Conservation (phyloP, 2,888 invertebrate species). For the Caenorhabditis sp. region DNA sequence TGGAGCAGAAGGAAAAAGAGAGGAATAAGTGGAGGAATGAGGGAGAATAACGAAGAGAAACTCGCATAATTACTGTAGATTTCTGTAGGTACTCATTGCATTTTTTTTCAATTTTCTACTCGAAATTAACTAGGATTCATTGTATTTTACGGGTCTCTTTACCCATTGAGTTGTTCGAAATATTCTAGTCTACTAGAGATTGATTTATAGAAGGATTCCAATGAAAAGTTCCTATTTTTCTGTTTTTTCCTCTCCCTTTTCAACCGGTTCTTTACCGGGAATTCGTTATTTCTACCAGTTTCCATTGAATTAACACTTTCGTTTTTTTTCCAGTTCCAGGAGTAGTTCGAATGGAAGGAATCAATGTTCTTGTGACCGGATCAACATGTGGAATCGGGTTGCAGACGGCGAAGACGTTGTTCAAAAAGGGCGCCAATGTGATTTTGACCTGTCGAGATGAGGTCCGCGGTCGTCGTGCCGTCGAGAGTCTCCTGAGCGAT, state of each 20-base stretch:
- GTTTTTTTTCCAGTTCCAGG: neutral
- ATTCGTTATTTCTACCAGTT: neutral
- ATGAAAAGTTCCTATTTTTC: no score
- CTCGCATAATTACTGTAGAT: neutral
- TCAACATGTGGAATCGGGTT: slow-evolving; percentile 73
- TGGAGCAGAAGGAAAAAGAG: slow-evolving; percentile 47
- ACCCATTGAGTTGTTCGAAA: neutral
- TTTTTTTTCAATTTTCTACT: slow-evolving; percentile 6
- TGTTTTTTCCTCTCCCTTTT: no score
- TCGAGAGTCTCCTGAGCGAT: slow-evolving; percentile 43
- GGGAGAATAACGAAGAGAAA: neutral
- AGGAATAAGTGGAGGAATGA: slow-evolving; percentile 57
- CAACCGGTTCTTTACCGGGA: no score
- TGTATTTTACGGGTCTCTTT: neutral
- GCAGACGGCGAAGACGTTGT: slow-evolving; percentile 73
- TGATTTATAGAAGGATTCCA: neutral
- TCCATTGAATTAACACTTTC: slow-evolving; percentile 2
- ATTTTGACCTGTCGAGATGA: slow-evolving; percentile 72
- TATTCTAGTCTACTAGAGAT: neutral
- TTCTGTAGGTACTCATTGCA: slow-evolving; percentile 9
- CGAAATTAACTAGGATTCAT: neutral
- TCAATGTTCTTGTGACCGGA: slow-evolving; percentile 72
- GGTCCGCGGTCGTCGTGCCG: slow-evolving; percentile 60
- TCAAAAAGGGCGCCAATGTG: slow-evolving; percentile 69
- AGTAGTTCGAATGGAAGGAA: slow-evolving; percentile 41